Base-by-base conservation (phyloP, 2,888 invertebrate species). In the Rambutsinella grinnellia region DNA sequence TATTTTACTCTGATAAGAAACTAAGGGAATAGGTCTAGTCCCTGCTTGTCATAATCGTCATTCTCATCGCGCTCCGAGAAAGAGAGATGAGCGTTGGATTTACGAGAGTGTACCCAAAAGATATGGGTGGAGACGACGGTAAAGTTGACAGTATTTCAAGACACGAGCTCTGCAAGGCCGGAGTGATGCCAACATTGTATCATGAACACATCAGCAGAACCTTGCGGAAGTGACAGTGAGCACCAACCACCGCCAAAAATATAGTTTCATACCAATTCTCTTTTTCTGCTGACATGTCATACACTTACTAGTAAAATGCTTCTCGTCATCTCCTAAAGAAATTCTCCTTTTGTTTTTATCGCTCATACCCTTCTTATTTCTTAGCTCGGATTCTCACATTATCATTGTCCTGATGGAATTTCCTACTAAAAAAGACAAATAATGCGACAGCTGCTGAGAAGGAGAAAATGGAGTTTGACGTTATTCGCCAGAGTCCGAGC, bases 381-480 rank as follows among this genome's bases (percentile, higher is more conserved):
- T 36, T 36, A 36, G 5, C 36, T 5, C 36, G 36, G 36, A 13
- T n/a, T 56, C 56, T 57, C 61, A 61, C 61, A 61, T 36, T 36
- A 36, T 36, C 36, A 36, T 36, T 13, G 36, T 15, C 21, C 54
- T 54, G 57, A 57, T 57, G 65, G 28, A 65, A 53, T 65, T 65
- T 62, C 17, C n/a, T 21, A n/a, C 57, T 3, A 21, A 27, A 57
- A 27, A 24, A 47, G 49, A 62, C n/a, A 62, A 47, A 62, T 49
- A 63, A 62, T 47, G 44, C 54, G 65, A 65, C 65, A 65, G 65
- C 63, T 63, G 63, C 54, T 63, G 44, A 26, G 21, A 27, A 10
- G 24, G 47, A 53, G 60, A 58, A 57, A 54, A 66, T 69, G 65
- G 47, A 69, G 27, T 75, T 67, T 75, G 70, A 78, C 75, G 68